Evolutionary conservation across 2,113 vertebrate species (phyloP).

Genomic region (Tetraodon nigroviridis): DNA sequence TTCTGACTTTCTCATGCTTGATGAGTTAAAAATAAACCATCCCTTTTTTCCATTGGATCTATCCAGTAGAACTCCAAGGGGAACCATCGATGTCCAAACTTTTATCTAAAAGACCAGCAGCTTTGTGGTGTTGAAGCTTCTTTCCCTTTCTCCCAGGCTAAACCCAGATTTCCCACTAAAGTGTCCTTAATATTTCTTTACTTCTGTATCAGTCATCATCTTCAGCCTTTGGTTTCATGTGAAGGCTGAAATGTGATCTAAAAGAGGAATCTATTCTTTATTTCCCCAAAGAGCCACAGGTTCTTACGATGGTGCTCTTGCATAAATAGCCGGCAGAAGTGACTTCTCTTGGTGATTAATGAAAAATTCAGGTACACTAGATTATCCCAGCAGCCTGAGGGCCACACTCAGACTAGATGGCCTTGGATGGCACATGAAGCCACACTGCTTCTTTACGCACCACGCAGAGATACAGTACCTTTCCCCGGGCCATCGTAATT

Average conservation of each 20-base stretch:
- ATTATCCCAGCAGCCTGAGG: slow-evolving; percentile 28
- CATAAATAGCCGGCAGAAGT: slow-evolving; percentile 23
- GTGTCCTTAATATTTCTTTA: not conserved
- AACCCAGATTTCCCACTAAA: not conserved
- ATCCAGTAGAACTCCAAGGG: slow-evolving; percentile 3
- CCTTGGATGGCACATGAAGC: slow-evolving; percentile 43
- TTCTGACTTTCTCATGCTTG: not conserved
- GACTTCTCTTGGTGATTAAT: slow-evolving; percentile 43
- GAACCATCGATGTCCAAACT: not conserved
- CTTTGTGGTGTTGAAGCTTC: not conserved
- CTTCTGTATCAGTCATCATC: not conserved
- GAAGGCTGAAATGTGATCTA: too few species aligned
- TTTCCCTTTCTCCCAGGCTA: not conserved
- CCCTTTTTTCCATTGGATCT: not conserved
- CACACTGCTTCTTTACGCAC: slow-evolving; percentile 22
- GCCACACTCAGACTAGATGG: slow-evolving; percentile 44
- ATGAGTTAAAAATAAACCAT: not conserved
- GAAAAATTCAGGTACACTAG: slow-evolving; percentile 31
- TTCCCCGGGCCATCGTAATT: slow-evolving; percentile 15
- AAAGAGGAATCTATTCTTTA: too few species aligned
- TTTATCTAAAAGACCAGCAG: not conserved
- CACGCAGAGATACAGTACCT: slow-evolving; percentile 37
- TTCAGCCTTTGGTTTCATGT: too few species aligned
- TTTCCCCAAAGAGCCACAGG: slow-evolving; percentile 4
- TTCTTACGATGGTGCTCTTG: slow-evolving; percentile 18